Conservation (phyloP, 2,888 invertebrate genomes). For the Cosmorhoe ocellata region DNA sequence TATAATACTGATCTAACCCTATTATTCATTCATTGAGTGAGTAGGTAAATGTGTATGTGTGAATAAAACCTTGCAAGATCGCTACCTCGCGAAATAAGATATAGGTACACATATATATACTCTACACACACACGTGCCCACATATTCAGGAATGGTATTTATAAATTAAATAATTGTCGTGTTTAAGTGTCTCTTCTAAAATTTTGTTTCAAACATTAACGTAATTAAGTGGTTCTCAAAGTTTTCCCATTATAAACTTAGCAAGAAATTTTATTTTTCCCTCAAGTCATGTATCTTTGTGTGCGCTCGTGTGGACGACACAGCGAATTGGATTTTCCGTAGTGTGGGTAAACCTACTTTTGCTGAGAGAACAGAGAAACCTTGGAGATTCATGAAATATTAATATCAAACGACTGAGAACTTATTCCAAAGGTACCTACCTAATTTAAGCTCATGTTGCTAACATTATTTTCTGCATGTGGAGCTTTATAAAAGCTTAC, state of each 20-base stretch:
- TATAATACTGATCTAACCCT: too few species aligned
- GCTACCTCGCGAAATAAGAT: too few species aligned
- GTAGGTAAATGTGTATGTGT: too few species aligned
- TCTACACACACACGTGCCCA: too few species aligned
- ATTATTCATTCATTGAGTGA: too few species aligned
- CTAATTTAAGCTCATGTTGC: constrained; percentile 57
- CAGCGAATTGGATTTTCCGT: constrained; percentile 80
- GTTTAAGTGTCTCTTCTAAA: constrained; percentile 80
- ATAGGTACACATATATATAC: too few species aligned
- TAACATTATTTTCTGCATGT: constrained; percentile 44
- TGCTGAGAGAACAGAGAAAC: constrained; percentile 76
- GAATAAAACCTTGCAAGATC: not conserved
- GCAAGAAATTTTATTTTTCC: constrained; percentile 83
- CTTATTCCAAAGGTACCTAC: constrained; percentile 63
- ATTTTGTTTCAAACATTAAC: constrained; percentile 83
- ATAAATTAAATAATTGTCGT: constrained; percentile 74
- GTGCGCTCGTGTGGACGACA: constrained; percentile 73
- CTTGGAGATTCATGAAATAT: constrained; percentile 77
- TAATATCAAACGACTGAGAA: constrained; percentile 69
- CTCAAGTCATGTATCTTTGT: constrained; percentile 77
- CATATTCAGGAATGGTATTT: constrained; percentile 35
- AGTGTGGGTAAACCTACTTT: constrained; percentile 81
- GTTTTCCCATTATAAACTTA: constrained; percentile 83
- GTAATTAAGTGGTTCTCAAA: constrained; percentile 83
- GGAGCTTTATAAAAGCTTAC: constrained; percentile 7